Conservation (phyloP, 2,888 invertebrate genomes). For the Drosophila affinis region DNA sequence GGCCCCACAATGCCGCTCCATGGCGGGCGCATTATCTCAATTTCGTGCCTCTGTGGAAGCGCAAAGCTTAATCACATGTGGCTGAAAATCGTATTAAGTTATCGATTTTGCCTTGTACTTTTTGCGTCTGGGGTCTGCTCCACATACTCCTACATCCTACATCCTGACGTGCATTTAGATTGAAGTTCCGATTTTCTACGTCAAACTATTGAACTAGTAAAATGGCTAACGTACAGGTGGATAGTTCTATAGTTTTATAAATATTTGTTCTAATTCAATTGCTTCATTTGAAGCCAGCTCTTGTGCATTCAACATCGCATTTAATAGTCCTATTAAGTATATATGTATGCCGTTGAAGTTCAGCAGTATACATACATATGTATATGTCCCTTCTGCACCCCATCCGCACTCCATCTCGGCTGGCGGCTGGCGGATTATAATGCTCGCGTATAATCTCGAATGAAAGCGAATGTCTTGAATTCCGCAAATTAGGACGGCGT, state of each 20-base stretch:
- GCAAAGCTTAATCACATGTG: slow-evolving; percentile 73
- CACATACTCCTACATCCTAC: no score
- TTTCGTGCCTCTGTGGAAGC: slow-evolving; percentile 69
- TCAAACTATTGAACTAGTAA: not conserved
- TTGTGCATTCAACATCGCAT: no score
- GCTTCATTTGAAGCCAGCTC: not conserved
- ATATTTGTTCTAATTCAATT: not conserved
- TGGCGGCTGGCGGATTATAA: slow-evolving; percentile 64
- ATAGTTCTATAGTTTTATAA: not conserved
- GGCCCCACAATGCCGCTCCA: no score
- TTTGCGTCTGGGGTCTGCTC: not conserved
- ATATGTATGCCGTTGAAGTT: not conserved
- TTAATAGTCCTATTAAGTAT: not conserved
- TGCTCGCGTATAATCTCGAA: slow-evolving; percentile 66
- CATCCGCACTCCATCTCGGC: not conserved
- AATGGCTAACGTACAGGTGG: not conserved
- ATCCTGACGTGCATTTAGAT: not conserved
- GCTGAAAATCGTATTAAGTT: slow-evolving; percentile 48
- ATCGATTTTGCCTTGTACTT: slow-evolving; percentile 60
- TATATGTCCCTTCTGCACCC: not conserved
- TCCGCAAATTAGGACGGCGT: slow-evolving; percentile 68
- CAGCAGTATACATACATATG: no score
- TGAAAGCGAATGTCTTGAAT: slow-evolving; percentile 76
- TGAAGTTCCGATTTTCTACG: not conserved
- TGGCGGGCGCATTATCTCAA: slow-evolving; percentile 61